phyloP scores from a whole-genome alignment of 1,140 invertebrate species.

The Trichonephila clavipes region DNA sequence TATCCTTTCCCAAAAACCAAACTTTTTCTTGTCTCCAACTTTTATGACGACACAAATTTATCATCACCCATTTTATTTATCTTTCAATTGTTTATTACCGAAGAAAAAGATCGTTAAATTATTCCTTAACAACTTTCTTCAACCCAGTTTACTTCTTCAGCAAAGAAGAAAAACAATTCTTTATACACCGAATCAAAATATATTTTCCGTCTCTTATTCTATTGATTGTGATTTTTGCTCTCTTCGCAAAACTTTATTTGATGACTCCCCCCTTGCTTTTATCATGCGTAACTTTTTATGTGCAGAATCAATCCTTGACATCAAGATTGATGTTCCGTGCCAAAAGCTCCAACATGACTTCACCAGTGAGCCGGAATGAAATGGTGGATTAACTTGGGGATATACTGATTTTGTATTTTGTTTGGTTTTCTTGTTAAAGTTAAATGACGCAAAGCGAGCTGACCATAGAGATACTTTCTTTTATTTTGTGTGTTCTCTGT shows the following conservation, averaged over 20 bases:
- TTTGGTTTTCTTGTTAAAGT: slow-evolving; percentile 2
- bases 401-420: background rate
- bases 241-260: background rate
- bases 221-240: background rate
- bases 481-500: background rate
- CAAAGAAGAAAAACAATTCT: background rate
- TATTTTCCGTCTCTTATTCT: background rate
- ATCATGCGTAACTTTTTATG: slow-evolving; percentile 10
- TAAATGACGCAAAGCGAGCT: background rate
- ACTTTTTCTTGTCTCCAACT: background rate
- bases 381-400: background rate
- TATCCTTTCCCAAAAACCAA: too few species aligned
- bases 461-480: background rate
- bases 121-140: slow-evolving; percentile 4
- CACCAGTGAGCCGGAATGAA: background rate
- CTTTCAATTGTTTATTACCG: background rate
- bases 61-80: background rate
- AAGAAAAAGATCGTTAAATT: slow-evolving; percentile 22
- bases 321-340: slow-evolving; percentile 16
- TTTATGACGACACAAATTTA: background rate
- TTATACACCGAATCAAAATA: background rate
- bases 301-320: background rate
- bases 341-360: background rate
- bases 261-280: background rate
- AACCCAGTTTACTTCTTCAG: background rate